Evolutionary conservation across 1,140 invertebrate genomes (phyloP), one percentile per base, ranked within the genome.

Genomic region (Drosophila baimaii): DNA sequence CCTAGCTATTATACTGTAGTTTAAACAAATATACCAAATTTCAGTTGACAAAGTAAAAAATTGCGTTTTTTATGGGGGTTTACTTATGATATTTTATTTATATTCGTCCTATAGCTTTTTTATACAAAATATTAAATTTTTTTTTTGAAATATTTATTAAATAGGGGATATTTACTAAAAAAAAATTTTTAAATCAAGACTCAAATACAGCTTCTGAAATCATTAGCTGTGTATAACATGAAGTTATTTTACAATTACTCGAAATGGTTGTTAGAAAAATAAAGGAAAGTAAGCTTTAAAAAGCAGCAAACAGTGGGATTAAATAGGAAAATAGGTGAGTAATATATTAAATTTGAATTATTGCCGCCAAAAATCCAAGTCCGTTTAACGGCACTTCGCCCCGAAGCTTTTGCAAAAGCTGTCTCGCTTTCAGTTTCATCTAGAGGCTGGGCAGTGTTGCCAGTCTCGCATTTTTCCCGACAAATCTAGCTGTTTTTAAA

Each of bases 21-120:
- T 49, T 12, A 4, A 23, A 47, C n/a, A 49, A 39, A 51, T 65
- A 68, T 25, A 68, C 44, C 33, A 68, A 64, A 68, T 35, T 43
- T n/a, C n/a, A n/a, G n/a, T 41, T 54, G 39, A 10, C 27, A 21
- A 69, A 17, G 29, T n/a, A 2, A 9, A 1, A 7, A 35, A 29
- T 6, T 15, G n/a, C n/a, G 15, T 35, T 17, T 66, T 31, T 6
- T 21, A n/a, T 6, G 12, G 19, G 43, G 21, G 13, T 3, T 46
- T 25, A n/a, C n/a, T n/a, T n/a, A n/a, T n/a, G n/a, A n/a, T n/a
- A n/a, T n/a, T n/a, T n/a, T n/a, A n/a, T n/a, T n/a, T n/a, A n/a
- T n/a, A n/a, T n/a, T n/a, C n/a, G n/a, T n/a, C n/a, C n/a, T n/a
- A n/a, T n/a, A n/a, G n/a, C n/a, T n/a, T n/a, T n/a, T 21, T 52